Evolutionary conservation across 2,888 invertebrate genomes (phyloP), one percentile per base, ranked within the genome.

Genomic region (Nezara viridula): DNA sequence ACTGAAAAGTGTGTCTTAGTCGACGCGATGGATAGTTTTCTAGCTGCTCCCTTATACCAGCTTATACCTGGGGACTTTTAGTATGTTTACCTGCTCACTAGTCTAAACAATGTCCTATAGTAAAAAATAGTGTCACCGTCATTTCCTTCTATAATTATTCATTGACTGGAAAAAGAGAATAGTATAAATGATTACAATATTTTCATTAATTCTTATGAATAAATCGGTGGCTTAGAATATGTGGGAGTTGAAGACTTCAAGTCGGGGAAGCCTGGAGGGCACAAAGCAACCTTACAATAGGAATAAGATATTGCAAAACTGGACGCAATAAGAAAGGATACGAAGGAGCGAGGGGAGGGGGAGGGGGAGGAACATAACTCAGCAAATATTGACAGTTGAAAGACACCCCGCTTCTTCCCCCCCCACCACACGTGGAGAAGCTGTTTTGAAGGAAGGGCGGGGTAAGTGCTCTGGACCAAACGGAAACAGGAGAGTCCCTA

Each of bases 341-440:
- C 21, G 21, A 7, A 32, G 27, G 60, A 27, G 60, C 44, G 7
- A 10, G 60, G 12, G 60, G 60, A 19, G 66, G 3, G 16, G 66
- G 66, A 66, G 60, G 60, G n/a, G 66, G 3, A 5, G 66, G 66
- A 66, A 73, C 37, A 73, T 73, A 73, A 73, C 66, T 73, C 66
- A 73, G 66, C 66, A 73, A 73, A 73, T 73, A 73, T 73, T 73
- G 66, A 73, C 66, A 73, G 66, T 7, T 37, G 66, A 37, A 37
- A 73, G 66, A 73, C 66, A 73, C 14, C 60, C 27, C 10, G 14
- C 27, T 60, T 27, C 27, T 14, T 16, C 19, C 50, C 50, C 19
- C 19, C 50, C 50, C 19, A 4, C 14, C 60, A 60, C 60, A 60
- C 27, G 27, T 60, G 60, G 60, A 60, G 27, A 27, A 60, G 60